Percentiles rank a stretch among this genome's conserved stretches.
phyloP scores from a whole-genome alignment of 2,888 invertebrate species.

The Melanophora roralis region DNA sequence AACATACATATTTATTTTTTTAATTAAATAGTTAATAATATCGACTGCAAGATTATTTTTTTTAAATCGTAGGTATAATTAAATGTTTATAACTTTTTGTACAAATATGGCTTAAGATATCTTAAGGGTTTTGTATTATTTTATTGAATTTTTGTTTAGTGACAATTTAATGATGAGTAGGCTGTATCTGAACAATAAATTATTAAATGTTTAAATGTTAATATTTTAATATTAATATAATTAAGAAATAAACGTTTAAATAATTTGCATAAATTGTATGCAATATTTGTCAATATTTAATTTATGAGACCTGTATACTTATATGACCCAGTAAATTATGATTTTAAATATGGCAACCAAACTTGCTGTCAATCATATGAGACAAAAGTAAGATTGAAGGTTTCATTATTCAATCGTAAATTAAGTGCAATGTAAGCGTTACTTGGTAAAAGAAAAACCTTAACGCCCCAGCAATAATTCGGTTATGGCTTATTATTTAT shows the following conservation, averaged over 20 bases:
- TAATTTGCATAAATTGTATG: slow-evolving; percentile 9
- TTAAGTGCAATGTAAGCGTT: too few species aligned
- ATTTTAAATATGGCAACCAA: too few species aligned
- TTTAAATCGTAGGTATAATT: too few species aligned
- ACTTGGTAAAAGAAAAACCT: too few species aligned
- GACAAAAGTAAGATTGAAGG: too few species aligned
- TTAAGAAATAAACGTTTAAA: background rate
- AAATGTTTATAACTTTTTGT: background rate
- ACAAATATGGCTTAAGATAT: slow-evolving; percentile 10
- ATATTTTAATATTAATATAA: background rate
- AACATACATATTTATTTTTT: background rate
- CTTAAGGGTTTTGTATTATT: slow-evolving; percentile 1
- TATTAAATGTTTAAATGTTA: background rate
- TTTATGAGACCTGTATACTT: background rate
- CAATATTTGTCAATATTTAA: background rate
- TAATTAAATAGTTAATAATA: too few species aligned
- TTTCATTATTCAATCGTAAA: too few species aligned
- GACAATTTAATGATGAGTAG: slow-evolving; percentile 30
- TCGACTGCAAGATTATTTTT: background rate
- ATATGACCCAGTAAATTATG: too few species aligned
- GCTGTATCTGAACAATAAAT: background rate
- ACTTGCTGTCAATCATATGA: too few species aligned
- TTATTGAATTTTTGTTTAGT: background rate
- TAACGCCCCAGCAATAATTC: too few species aligned
- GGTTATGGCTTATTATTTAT: too few species aligned